These are phyloP conservation scores for Reticulitermes lucifugus DNA, from an alignment of 2,888 invertebrate genomes.

Conservation along the genomic window DNA sequence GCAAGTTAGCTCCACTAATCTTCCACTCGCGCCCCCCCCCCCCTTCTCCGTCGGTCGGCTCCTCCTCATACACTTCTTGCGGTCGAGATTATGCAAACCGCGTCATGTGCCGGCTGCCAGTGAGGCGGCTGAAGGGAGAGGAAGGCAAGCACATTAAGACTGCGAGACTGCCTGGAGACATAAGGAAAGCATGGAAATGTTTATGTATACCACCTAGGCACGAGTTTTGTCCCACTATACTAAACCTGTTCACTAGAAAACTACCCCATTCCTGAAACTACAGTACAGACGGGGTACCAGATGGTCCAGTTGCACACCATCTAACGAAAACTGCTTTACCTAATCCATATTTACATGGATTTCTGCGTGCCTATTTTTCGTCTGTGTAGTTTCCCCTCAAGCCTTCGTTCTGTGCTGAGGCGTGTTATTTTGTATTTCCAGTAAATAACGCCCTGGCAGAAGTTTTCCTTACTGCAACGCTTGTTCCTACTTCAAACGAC, in stretches of 20 bases:
- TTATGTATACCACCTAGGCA: constrained; percentile 46
- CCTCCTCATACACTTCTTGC: constrained; percentile 19
- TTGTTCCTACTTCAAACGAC: constrained; percentile 4
- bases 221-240: not conserved
- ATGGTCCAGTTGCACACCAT: constrained; percentile 43
- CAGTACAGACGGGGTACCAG: constrained; percentile 44
- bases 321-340: constrained; percentile 50
- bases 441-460: not conserved
- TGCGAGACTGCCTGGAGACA: constrained; percentile 31
- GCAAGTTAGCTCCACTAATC: constrained; percentile 38
- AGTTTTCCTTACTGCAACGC: not conserved
- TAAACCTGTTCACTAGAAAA: constrained; percentile 35
- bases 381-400: not conserved
- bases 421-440: constrained; percentile 11
- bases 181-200: constrained; percentile 48
- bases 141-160: constrained; percentile 48
- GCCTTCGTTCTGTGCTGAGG: not conserved
- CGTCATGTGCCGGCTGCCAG: constrained; percentile 38
- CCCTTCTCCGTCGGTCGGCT: not conserved
- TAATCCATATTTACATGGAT: constrained; percentile 53
- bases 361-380: not conserved
- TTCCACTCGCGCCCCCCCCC: not conserved
- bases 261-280: not conserved
- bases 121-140: no score
- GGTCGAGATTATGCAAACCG: constrained; percentile 53